These are phyloP conservation scores for Garrulus glandarius DNA, from an alignment of 2,797 vertebrate genomes.

Conservation along the genomic window DNA sequence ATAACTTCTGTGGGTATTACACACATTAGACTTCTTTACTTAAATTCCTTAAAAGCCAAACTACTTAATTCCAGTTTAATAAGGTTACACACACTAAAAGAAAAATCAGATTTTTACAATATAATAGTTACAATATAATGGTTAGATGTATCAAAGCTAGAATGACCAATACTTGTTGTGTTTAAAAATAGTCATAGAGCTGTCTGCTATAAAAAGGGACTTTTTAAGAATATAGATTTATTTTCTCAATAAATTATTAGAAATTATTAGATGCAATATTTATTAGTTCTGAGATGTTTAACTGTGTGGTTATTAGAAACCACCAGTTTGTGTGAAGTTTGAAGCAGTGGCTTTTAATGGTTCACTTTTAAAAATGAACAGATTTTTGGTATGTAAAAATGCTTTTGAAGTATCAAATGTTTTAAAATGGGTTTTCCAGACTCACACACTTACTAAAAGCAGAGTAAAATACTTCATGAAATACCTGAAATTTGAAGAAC, in stretches of 20 bases:
- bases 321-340: neutral
- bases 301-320: neutral
- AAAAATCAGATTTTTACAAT: neutral
- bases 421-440: neutral
- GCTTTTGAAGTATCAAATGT: neutral
- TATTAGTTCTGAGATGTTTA: neutral
- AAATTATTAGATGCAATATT: neutral
- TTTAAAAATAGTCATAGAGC: neutral
- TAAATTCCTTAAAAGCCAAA: neutral
- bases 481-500: constrained; percentile 99
- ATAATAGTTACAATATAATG: neutral
- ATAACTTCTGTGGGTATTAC: neutral
- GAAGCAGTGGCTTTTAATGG: neutral
- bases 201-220: neutral
- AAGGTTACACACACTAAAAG: neutral
- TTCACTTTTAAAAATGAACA: neutral
- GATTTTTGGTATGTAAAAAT: neutral
- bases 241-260: neutral
- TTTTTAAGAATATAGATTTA: neutral
- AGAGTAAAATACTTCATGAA: neutral
- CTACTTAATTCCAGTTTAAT: neutral
- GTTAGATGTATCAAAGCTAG: neutral
- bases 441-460: neutral
- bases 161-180: neutral
- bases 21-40: neutral